Evolutionary conservation across 2,888 invertebrate species (phyloP).

Genomic region (Mythimna pallens): DNA sequence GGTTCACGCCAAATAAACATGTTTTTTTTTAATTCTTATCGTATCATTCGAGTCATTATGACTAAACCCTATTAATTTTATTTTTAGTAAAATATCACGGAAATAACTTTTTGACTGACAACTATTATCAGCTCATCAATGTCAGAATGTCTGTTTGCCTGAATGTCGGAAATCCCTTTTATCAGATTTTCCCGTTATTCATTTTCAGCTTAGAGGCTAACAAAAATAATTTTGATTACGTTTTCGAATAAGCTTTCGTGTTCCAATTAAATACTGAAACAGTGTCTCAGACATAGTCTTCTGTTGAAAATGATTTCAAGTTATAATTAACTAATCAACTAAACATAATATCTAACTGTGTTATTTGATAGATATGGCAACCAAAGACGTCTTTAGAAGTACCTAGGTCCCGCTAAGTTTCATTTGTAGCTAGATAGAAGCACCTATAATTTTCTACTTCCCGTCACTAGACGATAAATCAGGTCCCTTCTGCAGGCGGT

Average conservation of each 20-base stretch:
- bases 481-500: conserved; percentile 5
- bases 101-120: neutral
- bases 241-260: neutral
- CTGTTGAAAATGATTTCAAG: neutral
- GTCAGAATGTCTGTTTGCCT: neutral
- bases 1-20: no score
- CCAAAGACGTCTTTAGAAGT: neutral
- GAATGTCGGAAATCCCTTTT: conserved; percentile 4
- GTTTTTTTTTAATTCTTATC: no score
- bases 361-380: neutral
- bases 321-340: neutral
- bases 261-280: neutral
- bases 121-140: conserved; percentile 5
- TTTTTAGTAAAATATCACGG: neutral
- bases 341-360: neutral
- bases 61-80: no score
- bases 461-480: conserved; percentile 16
- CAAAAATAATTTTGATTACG: neutral
- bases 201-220: no score
- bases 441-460: conserved; percentile 2
- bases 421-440: neutral
- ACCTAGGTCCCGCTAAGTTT: neutral
- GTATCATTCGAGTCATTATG: no score
- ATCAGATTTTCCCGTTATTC: neutral
- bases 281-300: neutral